phyloP scores from a whole-genome alignment of 1,140 invertebrate species.

The Mercenaria mercenaria region DNA sequence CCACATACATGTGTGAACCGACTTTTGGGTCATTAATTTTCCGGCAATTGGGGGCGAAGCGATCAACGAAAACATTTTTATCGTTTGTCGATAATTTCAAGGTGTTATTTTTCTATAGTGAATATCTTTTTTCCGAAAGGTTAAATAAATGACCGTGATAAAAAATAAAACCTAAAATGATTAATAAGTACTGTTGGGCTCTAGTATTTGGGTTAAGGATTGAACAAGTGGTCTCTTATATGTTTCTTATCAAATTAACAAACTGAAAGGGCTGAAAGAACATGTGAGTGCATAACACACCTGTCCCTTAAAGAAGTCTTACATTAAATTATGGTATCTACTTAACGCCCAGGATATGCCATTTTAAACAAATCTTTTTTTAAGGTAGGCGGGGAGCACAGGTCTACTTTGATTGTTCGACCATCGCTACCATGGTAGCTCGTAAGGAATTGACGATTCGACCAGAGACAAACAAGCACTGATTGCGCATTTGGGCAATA shows the following conservation, averaged over 20 bases:
- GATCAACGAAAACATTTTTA: constrained; percentile 5
- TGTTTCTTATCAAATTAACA: background rate
- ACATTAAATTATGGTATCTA: too few relatives aligned
- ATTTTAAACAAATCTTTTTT: too few relatives aligned
- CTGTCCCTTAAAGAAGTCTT: too few relatives aligned
- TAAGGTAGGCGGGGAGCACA: too few relatives aligned
- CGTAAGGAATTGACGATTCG: too few relatives aligned
- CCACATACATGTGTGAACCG: constrained; percentile 5
- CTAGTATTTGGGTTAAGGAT: background rate
- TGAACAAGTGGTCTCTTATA: background rate
- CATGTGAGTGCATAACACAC: background rate
- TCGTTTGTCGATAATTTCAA: constrained; percentile 25
- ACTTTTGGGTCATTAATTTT: background rate
- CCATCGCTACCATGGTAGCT: too few relatives aligned
- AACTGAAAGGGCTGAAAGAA: background rate
- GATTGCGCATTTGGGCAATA: too few relatives aligned
- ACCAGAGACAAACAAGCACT: too few relatives aligned
- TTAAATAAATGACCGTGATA: constrained; percentile 3
- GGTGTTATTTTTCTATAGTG: background rate
- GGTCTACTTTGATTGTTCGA: too few relatives aligned
- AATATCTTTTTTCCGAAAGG: background rate
- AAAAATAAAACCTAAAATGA: background rate
- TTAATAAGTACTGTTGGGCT: background rate
- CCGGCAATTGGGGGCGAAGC: background rate
- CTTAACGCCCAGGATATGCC: too few relatives aligned